Evolutionary conservation across 2,113 vertebrate species (phyloP).

Genomic region (Gobius niger): DNA sequence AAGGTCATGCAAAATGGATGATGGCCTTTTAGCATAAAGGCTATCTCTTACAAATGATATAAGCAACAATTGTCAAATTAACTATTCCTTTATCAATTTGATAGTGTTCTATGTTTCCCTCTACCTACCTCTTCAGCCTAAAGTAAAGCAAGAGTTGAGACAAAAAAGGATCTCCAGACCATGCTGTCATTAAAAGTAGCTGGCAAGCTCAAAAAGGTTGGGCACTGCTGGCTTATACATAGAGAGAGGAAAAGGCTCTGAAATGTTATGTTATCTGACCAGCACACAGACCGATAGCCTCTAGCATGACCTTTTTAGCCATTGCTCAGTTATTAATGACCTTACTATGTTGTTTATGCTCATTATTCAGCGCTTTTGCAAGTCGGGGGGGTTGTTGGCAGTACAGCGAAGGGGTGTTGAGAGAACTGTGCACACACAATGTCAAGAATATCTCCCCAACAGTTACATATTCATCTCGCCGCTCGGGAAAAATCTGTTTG

Average conservation of each 20-base stretch:
- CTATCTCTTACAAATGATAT: no score
- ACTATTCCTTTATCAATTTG: no score
- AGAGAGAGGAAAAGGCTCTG: neutral
- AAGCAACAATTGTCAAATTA: no score
- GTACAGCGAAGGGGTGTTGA: conserved; percentile 17
- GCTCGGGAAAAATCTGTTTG: conserved; percentile 27
- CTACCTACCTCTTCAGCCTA: no score
- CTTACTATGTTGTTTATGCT: conserved; percentile 9
- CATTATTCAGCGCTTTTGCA: conserved; percentile 38
- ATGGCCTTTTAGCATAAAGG: no score
- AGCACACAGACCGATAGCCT: neutral
- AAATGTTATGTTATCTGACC: neutral
- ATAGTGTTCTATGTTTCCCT: no score
- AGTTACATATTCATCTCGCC: conserved; percentile 31
- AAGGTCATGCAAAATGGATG: no score
- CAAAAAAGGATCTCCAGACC: no score
- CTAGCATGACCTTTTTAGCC: conserved; percentile 8
- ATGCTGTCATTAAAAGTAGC: no score
- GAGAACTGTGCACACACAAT: conserved; percentile 13
- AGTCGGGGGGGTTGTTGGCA: conserved; percentile 21
- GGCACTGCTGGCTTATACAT: no score
- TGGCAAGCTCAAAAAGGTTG: no score
- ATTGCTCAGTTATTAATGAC: neutral
- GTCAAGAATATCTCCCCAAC: conserved; percentile 12
- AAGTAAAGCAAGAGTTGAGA: no score